Evolutionary conservation across 2,888 invertebrate genomes (phyloP).

Genomic region (Liposcelis brunnea): DNA sequence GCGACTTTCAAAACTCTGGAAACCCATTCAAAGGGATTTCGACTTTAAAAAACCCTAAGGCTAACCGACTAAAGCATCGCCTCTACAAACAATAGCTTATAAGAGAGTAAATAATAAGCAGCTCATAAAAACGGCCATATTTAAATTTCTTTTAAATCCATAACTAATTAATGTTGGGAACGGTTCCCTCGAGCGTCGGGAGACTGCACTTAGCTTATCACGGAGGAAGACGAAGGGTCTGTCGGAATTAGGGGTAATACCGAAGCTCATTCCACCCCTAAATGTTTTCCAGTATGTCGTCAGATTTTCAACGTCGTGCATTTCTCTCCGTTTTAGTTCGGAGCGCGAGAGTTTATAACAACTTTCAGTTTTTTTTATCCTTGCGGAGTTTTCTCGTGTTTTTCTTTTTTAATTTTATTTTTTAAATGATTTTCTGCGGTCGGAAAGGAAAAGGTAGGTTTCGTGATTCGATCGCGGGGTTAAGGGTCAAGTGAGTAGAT

Average conservation of each 20-base stretch:
- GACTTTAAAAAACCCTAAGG: too few relatives aligned
- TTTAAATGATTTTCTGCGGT: not conserved
- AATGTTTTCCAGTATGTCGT: conserved; percentile 8
- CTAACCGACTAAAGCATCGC: too few relatives aligned
- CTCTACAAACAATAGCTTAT: not conserved
- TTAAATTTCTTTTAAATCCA: conserved; percentile 8
- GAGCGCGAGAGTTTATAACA: not conserved
- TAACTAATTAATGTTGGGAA: conserved; percentile 9
- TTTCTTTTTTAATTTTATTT: not conserved
- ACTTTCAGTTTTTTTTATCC: not conserved
- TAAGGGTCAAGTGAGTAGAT: too few relatives aligned
- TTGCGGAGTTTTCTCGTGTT: not conserved
- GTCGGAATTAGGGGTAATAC: conserved; percentile 5
- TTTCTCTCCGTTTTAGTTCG: not conserved
- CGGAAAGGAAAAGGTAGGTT: too few relatives aligned
- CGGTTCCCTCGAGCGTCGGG: not conserved
- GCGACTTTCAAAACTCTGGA: too few relatives aligned
- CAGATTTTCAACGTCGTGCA: not conserved
- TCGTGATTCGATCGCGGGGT: too few relatives aligned
- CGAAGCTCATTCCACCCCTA: not conserved
- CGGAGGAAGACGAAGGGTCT: conserved; percentile 8
- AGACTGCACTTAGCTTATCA: conserved; percentile 3
- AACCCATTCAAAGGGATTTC: too few relatives aligned
- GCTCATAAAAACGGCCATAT: not conserved
- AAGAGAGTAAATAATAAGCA: conserved; percentile 1